Evolutionary conservation across 2,797 vertebrate genomes (phyloP).

Genomic region (Sternotherus odoratus): DNA sequence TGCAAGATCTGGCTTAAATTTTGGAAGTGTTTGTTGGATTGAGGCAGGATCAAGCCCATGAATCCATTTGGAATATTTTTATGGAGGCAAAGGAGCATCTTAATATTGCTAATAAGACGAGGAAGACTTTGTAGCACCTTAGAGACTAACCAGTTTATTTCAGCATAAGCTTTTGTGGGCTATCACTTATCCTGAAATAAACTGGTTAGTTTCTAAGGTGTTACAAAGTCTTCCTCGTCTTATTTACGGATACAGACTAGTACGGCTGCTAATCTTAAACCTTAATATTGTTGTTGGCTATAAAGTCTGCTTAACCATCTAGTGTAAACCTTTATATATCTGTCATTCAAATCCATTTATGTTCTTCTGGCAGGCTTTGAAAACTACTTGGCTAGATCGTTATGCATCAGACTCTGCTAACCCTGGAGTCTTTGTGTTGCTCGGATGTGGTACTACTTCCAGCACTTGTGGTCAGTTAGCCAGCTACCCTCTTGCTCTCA

Average conservation of each 20-base stretch:
- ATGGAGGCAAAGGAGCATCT: neutral
- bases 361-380: conserved; percentile 85
- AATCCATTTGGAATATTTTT: neutral
- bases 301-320: too few relatives aligned
- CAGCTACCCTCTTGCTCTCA: conserved; percentile 92
- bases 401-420: conserved; percentile 92
- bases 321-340: neutral
- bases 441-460: conserved; percentile 91
- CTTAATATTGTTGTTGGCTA: neutral
- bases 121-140: too few relatives aligned
- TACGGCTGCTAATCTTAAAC: too few relatives aligned
- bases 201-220: too few relatives aligned
- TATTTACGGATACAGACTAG: too few relatives aligned
- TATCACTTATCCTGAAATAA: too few relatives aligned
- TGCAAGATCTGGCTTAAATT: neutral
- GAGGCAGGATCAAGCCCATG: neutral
- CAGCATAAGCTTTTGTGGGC: too few relatives aligned
- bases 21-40: neutral
- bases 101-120: too few relatives aligned
- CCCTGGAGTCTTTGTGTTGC: conserved; percentile 90
- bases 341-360: neutral
- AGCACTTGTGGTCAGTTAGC: conserved; percentile 93
- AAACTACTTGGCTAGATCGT: conserved; percentile 90
- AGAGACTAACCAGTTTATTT: too few relatives aligned
- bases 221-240: too few relatives aligned